Evolutionary conservation across 2,113 vertebrate species (phyloP), one percentile per base, ranked within the genome.

Genomic region (Paraplagusia blochii): DNA sequence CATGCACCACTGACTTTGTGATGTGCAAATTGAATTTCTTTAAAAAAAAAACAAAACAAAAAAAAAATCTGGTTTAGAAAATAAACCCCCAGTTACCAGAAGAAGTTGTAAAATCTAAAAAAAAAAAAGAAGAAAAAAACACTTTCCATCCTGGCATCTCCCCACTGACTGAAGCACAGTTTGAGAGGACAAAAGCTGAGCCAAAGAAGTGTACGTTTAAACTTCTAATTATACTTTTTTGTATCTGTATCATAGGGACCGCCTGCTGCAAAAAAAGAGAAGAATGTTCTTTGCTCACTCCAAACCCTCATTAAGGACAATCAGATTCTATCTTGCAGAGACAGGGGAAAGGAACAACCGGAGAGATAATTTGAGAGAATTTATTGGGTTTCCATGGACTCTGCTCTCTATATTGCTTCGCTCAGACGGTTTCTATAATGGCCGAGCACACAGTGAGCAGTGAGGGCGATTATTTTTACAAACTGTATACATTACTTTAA

Each of bases 251-350:
- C 64, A 42, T 53, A 16, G 43, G 52, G 59, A 55, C 54, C n/a
- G 50, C 35, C 55, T 53, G 40, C 55, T 55, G 50, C 16, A 42
- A 22, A 46, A 63, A 16, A 36, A 46, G 63, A 18, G 22, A 65
- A 60, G 45, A 68, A 61, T 56, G 60, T 60, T 19, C 48, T 60
- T 13, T 42, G 17, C 58, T 69, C 51, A 56, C 39, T 46, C 54
- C 42, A 57, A 61, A 77, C 55, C 47, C 52, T 69, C 39, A 60
- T 72, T 69, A 72, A 72, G 63, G 61, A 72, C 58, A 58, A 64
- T 48, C 29, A 34, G 46, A 57, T 57, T 64, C 36, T 22, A 55
- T 51, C 64, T 56, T 19, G 19, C 18, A 53, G 53, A 54, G 39
- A 58, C 44, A 45, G 22, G 15, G 10, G 58, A n/a, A 54, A 15